A percentile compares a stretch with the other conserved stretches of the same genome.
phyloP scores from a whole-genome alignment of 2,113 vertebrate species.

The Thryonomys swinderianus region DNA sequence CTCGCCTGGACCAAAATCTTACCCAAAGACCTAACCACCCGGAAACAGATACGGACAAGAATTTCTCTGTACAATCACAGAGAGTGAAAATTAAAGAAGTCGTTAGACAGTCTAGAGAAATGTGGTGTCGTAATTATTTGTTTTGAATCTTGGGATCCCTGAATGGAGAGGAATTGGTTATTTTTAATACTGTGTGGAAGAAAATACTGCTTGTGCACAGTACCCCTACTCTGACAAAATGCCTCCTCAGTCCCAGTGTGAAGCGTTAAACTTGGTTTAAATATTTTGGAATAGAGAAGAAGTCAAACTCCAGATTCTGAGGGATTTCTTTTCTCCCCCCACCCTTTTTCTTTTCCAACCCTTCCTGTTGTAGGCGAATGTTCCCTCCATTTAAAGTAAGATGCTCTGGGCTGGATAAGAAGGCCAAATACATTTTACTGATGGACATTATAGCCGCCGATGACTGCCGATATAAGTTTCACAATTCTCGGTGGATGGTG shows the following conservation, averaged over 20 bases:
- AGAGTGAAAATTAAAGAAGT: background rate
- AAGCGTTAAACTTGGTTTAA: background rate
- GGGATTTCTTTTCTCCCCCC: background rate
- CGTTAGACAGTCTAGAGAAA: background rate
- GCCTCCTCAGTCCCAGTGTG: background rate
- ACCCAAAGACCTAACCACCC: background rate
- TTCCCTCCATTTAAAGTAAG: constrained; percentile 99
- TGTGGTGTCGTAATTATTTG: background rate
- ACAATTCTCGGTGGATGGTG: constrained; percentile 99
- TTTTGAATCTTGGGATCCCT: constrained; percentile 8
- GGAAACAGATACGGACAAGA: background rate
- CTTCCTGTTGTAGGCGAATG: constrained; percentile 92
- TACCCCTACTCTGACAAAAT: background rate
- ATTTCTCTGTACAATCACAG: background rate
- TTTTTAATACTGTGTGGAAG: background rate
- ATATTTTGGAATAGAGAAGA: background rate
- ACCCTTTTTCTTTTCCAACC: background rate
- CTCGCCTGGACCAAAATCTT: background rate
- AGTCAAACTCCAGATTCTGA: background rate
- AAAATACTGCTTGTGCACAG: background rate
- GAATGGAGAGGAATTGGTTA: background rate
- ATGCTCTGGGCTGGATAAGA: constrained; percentile 99
- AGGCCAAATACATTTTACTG: constrained; percentile 99
- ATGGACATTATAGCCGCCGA: constrained; percentile 99
- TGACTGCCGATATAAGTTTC: constrained; percentile 99